These are phyloP conservation scores for Temnothorax curvispinosus DNA, from an alignment of 1,140 invertebrate species.

Conservation along the genomic window DNA sequence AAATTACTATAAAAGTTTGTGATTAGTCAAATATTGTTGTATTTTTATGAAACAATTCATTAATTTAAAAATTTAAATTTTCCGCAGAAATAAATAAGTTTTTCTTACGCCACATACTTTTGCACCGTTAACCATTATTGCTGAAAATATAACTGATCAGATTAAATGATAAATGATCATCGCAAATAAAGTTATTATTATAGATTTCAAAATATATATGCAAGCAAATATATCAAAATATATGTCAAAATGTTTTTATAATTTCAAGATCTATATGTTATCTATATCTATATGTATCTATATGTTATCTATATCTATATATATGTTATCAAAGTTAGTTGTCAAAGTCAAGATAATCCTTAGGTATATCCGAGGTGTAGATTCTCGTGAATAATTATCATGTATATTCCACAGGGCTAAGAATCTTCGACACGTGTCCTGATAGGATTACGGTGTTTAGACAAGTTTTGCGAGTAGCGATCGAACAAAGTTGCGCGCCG, in stretches of 20 bases:
- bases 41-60: background rate
- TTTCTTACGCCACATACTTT: background rate
- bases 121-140: background rate
- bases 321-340: background rate
- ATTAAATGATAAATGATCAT: background rate
- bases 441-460: constrained; percentile 79
- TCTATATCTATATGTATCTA: no score
- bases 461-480: constrained; percentile 74
- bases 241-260: background rate
- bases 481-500: constrained; percentile 77
- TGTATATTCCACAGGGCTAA: constrained; percentile 75
- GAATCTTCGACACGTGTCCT: constrained; percentile 81
- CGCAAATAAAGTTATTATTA: background rate
- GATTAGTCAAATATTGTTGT: background rate
- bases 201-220: background rate
- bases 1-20: background rate
- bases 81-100: background rate
- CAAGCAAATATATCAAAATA: background rate
- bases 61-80: background rate
- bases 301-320: background rate
- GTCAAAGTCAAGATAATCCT: background rate
- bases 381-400: background rate
- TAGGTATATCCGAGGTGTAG: background rate
- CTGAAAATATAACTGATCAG: background rate
- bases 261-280: background rate